phyloP scores from a whole-genome alignment of 2,797 vertebrate species.

The Fundulus diaphanus region DNA sequence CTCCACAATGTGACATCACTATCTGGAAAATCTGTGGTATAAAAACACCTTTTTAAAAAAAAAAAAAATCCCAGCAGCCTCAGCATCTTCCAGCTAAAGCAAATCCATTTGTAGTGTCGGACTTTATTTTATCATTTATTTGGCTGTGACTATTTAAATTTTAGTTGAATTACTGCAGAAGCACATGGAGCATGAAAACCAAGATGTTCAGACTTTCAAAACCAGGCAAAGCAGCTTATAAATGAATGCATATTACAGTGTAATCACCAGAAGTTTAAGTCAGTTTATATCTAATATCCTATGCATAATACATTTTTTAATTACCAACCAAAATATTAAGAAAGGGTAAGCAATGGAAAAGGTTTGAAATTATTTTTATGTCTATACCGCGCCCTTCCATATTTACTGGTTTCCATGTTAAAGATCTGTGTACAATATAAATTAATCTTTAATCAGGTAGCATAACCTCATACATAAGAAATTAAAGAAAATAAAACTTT shows the following conservation, averaged over 20 bases:
- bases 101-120: constrained; percentile 2
- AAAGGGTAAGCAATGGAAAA: too few species aligned
- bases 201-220: neutral
- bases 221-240: neutral
- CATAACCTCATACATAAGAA: too few species aligned
- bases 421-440: too few species aligned
- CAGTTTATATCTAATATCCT: neutral
- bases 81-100: neutral
- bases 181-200: neutral
- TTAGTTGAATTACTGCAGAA: neutral
- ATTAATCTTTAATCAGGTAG: too few species aligned
- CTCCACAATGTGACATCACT: constrained; percentile 41
- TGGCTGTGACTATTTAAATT: neutral
- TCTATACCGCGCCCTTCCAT: too few species aligned
- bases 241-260: neutral
- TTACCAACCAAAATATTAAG: too few species aligned
- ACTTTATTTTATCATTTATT: neutral
- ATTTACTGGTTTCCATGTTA: too few species aligned
- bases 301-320: neutral
- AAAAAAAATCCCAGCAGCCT: neutral
- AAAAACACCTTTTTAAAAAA: neutral
- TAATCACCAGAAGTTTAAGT: neutral
- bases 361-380: too few species aligned
- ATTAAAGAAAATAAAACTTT: too few species aligned
- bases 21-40: constrained; percentile 1